These are phyloP conservation scores for Hylaeus volcanicus DNA, from an alignment of 1,140 invertebrate genomes.

Conservation along the genomic window DNA sequence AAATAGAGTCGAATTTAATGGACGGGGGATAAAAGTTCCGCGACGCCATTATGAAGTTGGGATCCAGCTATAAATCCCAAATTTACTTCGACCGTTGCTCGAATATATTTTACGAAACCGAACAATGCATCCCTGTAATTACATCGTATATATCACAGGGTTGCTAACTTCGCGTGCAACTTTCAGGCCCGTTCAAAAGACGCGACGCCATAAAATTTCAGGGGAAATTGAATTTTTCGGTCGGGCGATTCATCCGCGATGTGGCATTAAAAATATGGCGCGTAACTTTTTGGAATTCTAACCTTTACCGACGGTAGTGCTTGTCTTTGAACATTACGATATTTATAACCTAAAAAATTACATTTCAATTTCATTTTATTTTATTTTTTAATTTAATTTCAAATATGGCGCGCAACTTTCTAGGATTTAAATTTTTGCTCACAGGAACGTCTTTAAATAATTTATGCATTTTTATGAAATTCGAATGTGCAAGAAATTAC, in stretches of 20 bases:
- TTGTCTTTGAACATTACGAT: too few species aligned
- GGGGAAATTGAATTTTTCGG: conserved; percentile 11
- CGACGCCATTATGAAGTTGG: conserved; percentile 65
- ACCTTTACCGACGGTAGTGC: too few species aligned
- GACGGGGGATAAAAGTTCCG: conserved; percentile 39
- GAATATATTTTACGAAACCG: conserved; percentile 51
- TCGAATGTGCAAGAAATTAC: too few species aligned
- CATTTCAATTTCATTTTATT: too few species aligned
- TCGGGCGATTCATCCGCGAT: background rate
- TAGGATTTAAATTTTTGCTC: too few species aligned
- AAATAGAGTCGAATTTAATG: conserved; percentile 1
- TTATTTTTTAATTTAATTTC: too few species aligned
- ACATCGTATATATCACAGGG: conserved; percentile 54
- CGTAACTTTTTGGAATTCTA: too few species aligned
- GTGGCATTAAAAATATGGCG: background rate
- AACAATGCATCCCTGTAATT: conserved; percentile 49
- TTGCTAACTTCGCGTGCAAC: conserved; percentile 26
- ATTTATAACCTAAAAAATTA: too few species aligned
- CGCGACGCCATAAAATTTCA: background rate
- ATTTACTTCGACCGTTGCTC: conserved; percentile 62
- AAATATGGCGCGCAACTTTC: too few species aligned
- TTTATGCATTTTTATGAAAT: too few species aligned
- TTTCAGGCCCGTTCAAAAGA: background rate
- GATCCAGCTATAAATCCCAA: conserved; percentile 72
- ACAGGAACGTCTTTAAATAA: too few species aligned